Base-by-base conservation (phyloP, 1,140 invertebrate species). In the Drosophila navojoa region DNA sequence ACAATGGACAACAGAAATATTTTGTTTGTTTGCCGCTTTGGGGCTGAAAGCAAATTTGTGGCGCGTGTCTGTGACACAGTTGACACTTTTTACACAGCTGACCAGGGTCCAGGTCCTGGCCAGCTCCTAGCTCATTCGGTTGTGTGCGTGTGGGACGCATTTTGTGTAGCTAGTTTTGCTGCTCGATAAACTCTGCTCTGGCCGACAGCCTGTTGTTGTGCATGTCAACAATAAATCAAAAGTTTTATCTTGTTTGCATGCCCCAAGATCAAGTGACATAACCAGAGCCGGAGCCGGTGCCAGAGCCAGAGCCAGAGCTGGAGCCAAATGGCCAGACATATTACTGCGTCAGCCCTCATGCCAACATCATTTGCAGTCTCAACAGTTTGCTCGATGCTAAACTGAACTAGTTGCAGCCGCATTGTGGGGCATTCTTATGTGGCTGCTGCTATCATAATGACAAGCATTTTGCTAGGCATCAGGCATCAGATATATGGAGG, bases 201-300 rank as follows among this genome's bases (percentile, higher is more conserved):
- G 57, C 68, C 50, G 57, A 15, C 52, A 54, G 60, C 27, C 62
- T 66, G 81, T 85, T 77, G 82, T 85, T 77, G 82, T 77, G 71
- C 84, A 76, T 87, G 84, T 87, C 84, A 87, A 84, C 84, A 81
- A 87, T 87, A 87, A 87, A 87, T 87, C 84, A 87, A 89, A 87
- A 87, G 77, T 89, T 89, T 87, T 87, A 87, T 87, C 84, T 89
- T 86, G 68, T 76, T 76, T 86, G 76, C 63, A 44, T 53, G 68
- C 67, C 74, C 49, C 27, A 67, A 71, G 29, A 50, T 15, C 64
- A 35, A 15, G 35, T 35, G 27, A 38, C 38, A 25, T 15, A 42
- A 38, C 22, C 40, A 32, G n/a, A 29, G n/a, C 11, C 40, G 2
- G 10, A 49, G 22, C 19, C 11, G 5, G 22, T 5, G 16, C 22